Base-by-base conservation (phyloP, 1,140 invertebrate species). In the Drosophila pseudoobscura region DNA sequence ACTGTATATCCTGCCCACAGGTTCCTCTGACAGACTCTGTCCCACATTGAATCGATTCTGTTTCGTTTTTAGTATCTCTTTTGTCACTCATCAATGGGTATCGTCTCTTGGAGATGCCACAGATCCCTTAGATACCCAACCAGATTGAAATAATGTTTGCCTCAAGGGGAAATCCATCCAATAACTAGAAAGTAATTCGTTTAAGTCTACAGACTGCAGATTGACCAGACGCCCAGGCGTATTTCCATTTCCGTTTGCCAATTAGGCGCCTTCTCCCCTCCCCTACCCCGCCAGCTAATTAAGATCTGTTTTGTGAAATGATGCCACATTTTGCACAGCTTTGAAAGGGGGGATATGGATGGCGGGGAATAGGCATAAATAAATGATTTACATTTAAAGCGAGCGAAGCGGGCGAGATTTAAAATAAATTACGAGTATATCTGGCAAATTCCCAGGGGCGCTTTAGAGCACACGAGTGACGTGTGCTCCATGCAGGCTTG, bases 401-500 rank as follows among this genome's bases (percentile, higher is more conserved):
- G 50, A 68, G 62, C 44, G 65, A 78, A 54, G 68, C 63, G 74
- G 75, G 70, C 83, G 83, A 87, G 83, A 88, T 88, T 88, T 88
- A 88, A 88, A 88, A 88, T 89, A 88, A 88, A 88, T 88, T 88
- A 88, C 35, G 35, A 39, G 11, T 39, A 11, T 89, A 88, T 83
- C 79, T 76, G 65, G 80, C 79, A 80, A 74, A 88, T 79, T 89
- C 83, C 83, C 83, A 88, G 68, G 84, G 84, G 83, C 78, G 75
- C 75, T 70, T 88, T 88, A 83, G 59, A 54, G 57, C 64, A 76
- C 63, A 62, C 73, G 54, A 68, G 58, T 76, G 72, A 68, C 54
- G 55, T 82, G 63, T 64, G 64, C 58, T 58, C 62, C 57, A 53
- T 65, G 65, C 24, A 4, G 44, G 69, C 62, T 59, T 53, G 63